Percentiles rank a stretch among this genome's conserved stretches.
These are phyloP conservation scores for Lamproptera curius DNA, from an alignment of 2,888 invertebrate genomes.

Conservation along the genomic window DNA sequence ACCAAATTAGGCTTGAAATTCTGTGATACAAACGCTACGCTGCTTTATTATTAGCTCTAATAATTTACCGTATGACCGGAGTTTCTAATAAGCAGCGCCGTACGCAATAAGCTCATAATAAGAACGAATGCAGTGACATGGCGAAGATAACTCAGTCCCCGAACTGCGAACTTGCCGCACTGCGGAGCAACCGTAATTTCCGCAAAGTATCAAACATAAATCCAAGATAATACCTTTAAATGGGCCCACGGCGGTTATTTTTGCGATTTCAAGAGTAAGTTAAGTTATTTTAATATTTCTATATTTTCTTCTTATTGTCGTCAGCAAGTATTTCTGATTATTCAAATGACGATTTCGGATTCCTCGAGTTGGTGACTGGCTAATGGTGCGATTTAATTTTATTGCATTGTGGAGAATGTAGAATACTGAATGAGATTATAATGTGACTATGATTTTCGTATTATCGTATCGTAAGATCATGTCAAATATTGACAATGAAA, in stretches of 20 bases:
- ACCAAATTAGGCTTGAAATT: no score
- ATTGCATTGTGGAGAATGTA: no score
- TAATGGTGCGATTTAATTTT: no score
- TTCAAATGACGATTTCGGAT: neutral
- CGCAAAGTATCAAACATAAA: slow-evolving; percentile 53
- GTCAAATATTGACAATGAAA: no score
- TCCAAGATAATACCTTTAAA: slow-evolving; percentile 50
- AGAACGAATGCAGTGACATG: slow-evolving; percentile 58
- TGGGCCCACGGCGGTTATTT: slow-evolving; percentile 41
- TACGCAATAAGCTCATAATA: slow-evolving; percentile 23
- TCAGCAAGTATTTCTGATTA: neutral
- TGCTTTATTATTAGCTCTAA: neutral
- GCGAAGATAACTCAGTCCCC: slow-evolving; percentile 47
- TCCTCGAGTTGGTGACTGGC: no score
- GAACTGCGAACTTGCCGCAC: slow-evolving; percentile 48
- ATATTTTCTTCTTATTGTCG: slow-evolving; percentile 10
- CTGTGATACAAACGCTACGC: no score
- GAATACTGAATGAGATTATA: no score
- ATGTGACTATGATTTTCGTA: no score
- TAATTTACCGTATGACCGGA: slow-evolving; percentile 13
- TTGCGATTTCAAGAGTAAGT: slow-evolving; percentile 36
- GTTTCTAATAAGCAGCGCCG: slow-evolving; percentile 31
- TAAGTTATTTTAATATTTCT: slow-evolving; percentile 28
- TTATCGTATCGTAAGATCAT: no score
- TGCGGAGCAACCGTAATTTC: slow-evolving; percentile 54